Conservation (phyloP, 2,888 invertebrate genomes). For the Ichneumoninae sp. region DNA sequence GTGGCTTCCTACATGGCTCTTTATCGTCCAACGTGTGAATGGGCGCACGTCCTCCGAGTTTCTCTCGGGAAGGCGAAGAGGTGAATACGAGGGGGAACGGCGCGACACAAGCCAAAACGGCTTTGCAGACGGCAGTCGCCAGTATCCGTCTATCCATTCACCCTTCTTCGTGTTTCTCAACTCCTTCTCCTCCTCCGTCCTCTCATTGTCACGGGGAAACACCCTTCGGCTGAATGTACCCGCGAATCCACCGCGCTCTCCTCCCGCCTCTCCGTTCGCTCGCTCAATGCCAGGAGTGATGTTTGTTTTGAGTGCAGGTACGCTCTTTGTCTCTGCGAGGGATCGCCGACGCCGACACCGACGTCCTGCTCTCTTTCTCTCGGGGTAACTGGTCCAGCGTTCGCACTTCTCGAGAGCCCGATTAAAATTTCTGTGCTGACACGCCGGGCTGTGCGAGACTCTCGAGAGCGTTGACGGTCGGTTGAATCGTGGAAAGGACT, state of each 20-base stretch:
- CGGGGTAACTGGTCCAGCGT: constrained; percentile 17
- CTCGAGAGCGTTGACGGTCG: not conserved
- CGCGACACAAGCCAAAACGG: constrained; percentile 47
- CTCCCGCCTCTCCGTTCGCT: constrained; percentile 19
- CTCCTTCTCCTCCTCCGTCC: not conserved
- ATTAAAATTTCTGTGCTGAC: constrained; percentile 45
- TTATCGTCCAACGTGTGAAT: constrained; percentile 80
- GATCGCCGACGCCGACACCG: constrained; percentile 68
- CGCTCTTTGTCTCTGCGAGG: constrained; percentile 79
- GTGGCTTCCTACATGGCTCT: constrained; percentile 74
- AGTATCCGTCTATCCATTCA: constrained; percentile 33
- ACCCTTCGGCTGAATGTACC: constrained; percentile 61
- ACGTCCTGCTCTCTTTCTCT: constrained; percentile 39
- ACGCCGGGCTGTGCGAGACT: not conserved
- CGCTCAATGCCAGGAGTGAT: constrained; percentile 72
- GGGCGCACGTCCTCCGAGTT: constrained; percentile 63
- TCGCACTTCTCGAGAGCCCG: constrained; percentile 47
- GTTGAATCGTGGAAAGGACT: constrained; percentile 19
- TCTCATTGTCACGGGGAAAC: constrained; percentile 61
- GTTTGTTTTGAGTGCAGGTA: constrained; percentile 83
- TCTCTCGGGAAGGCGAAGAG: constrained; percentile 61
- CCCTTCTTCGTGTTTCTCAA: constrained; percentile 20
- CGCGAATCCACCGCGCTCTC: constrained; percentile 37
- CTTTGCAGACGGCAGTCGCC: constrained; percentile 50
- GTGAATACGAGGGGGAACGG: constrained; percentile 26